These are phyloP conservation scores for Anguilla japonica DNA, from an alignment of 2,113 vertebrate species.

Conservation along the genomic window DNA sequence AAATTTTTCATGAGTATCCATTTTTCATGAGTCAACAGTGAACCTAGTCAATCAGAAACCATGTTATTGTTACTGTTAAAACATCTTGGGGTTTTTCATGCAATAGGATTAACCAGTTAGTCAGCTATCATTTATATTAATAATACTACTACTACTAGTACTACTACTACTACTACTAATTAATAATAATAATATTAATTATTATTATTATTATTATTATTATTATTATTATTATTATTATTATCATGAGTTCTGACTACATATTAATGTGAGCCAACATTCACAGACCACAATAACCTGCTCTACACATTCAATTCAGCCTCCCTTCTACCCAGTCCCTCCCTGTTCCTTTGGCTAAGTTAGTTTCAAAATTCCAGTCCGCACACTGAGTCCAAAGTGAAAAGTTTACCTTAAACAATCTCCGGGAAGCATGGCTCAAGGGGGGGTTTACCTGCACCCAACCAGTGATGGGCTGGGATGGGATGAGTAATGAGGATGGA, in stretches of 20 bases:
- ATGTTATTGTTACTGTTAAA: not conserved
- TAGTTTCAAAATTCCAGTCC: not conserved
- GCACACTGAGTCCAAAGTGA: not conserved
- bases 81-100: not conserved
- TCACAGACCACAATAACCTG: too few relatives aligned
- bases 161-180: too few relatives aligned
- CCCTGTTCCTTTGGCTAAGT: not conserved
- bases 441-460: not conserved
- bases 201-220: too few relatives aligned
- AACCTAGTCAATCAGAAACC: not conserved
- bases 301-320: not conserved
- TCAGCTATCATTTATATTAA: too few relatives aligned
- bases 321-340: not conserved
- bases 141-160: too few relatives aligned
- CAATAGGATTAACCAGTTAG: not conserved
- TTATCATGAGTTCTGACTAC: too few relatives aligned
- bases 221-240: too few relatives aligned
- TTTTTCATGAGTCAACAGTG: not conserved
- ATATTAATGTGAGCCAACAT: too few relatives aligned
- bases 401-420: not conserved
- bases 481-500: not conserved
- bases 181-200: too few relatives aligned
- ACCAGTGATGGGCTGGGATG: not conserved
- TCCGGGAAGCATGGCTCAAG: not conserved
- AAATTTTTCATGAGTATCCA: not conserved